phyloP scores from a whole-genome alignment of 1,140 invertebrate genomes.

The Drosophila varians region DNA sequence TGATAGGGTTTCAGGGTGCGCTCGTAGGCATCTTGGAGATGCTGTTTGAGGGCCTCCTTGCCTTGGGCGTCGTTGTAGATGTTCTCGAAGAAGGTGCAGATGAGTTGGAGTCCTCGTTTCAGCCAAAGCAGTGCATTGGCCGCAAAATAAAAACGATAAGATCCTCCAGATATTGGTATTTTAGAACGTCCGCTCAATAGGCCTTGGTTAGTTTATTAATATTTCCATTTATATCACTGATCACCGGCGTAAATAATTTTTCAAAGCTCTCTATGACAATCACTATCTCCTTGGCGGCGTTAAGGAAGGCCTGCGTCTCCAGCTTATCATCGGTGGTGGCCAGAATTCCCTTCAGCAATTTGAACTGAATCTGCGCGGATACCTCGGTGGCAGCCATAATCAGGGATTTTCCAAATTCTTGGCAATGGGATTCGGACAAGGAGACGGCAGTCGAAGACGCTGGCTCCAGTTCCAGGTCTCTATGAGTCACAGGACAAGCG shows the following conservation, averaged over 20 bases:
- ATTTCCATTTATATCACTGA: conserved; percentile 90
- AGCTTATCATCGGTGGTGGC: conserved; percentile 85
- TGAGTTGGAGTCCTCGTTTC: conserved; percentile 80
- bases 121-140: conserved; percentile 85
- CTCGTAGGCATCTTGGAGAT: conserved; percentile 78
- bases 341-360: conserved; percentile 84
- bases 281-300: conserved; percentile 86
- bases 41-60: conserved; percentile 64
- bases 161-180: conserved; percentile 87
- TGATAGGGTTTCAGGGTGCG: conserved; percentile 80
- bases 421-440: too few species aligned
- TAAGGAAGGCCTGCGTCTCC: conserved; percentile 86
- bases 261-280: conserved; percentile 88
- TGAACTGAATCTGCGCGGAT: conserved; percentile 70
- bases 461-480: too few species aligned
- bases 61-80: conserved; percentile 70
- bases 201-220: conserved; percentile 88
- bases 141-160: conserved; percentile 86
- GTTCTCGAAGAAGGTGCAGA: conserved; percentile 81
- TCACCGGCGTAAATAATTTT: conserved; percentile 88
- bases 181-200: conserved; percentile 85
- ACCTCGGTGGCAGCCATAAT: conserved; percentile 25
- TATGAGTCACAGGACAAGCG: conserved; percentile 54
- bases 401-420: not conserved
- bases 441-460: too few species aligned